Base-by-base conservation (phyloP, 1,140 invertebrate species). In the Diorhabda sublineata region DNA sequence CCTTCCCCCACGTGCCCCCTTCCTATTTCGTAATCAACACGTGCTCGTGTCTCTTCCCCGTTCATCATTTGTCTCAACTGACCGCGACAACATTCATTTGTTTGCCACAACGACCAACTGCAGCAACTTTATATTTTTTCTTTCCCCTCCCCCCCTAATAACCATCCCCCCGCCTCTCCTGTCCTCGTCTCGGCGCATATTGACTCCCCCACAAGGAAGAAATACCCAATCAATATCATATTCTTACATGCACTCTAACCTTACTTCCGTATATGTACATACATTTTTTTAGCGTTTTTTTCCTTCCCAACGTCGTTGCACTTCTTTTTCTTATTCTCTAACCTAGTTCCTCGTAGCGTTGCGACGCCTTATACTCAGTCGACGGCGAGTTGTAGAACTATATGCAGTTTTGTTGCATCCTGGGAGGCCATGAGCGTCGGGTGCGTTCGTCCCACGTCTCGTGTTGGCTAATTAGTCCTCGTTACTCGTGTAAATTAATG, bases 201-300 rank as follows among this genome's bases (percentile, higher is more conserved):
- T 45, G 45, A 43, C 52, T 57, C 58, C 58, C 45, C 58, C 58
- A 62, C 66, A 71, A 69, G 69, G 72, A 72, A 72, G 71, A 69
- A 72, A 80, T 80, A 80, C 76, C 78, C 79, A 81, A 81, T 81
- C 79, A 80, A 81, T 81, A 81, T 80, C 74, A 78, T 78, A 74
- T 75, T 77, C 73, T 77, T 79, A 75, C 71, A 76, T 74, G 72
- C 69, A 70, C 78, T 79, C 79, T 74, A 81, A 79, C 79, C 79
- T 80, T 75, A 75, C 76, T 80, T 78, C 78, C 77, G 79, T 80
- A 74, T 79, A 78, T 80, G 77, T 78, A 80, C 77, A 79, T 80
- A 76, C 75, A 79, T 79, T 80, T 80, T 26, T 80, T 80, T 79
- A 76, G 72, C 67, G 72, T 74, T 80, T 77, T 79, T 79, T 80